Conservation (phyloP, 2,113 vertebrate species). For the Phaethon lepturus region DNA sequence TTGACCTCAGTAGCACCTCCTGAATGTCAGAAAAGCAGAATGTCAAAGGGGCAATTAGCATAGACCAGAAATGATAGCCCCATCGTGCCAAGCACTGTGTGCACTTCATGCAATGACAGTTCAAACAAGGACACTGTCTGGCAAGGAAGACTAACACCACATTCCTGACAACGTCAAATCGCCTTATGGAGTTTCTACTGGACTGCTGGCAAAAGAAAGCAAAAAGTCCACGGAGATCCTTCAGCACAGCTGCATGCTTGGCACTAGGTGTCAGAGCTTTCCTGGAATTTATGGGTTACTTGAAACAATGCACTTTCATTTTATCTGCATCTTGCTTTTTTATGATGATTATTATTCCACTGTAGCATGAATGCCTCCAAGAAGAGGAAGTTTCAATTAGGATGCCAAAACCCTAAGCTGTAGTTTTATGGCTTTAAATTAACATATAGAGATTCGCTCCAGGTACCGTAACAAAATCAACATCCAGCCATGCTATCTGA, state of each 20-base stretch:
- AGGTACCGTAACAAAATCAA: conserved; percentile 68
- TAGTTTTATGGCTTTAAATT: conserved; percentile 67
- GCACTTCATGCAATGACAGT: not conserved
- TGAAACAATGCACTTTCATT: not conserved
- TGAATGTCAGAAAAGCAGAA: not conserved
- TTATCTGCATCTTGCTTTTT: conserved; percentile 20
- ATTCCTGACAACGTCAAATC: not conserved
- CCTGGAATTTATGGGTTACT: not conserved
- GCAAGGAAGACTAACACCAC: not conserved
- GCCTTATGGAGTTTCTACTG: not conserved
- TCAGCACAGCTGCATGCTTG: fast-evolving
- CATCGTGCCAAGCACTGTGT: not conserved
- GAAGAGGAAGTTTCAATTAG: conserved; percentile 69
- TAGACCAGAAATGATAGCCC: not conserved
- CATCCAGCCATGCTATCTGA: conserved; percentile 66
- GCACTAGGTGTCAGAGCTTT: not conserved
- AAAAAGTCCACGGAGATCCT: not conserved
- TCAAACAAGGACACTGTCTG: not conserved
- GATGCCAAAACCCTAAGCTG: conserved; percentile 54
- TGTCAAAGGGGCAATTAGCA: not conserved
- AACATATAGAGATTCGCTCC: conserved; percentile 53
- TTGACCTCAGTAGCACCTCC: not conserved
- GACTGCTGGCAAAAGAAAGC: not conserved
- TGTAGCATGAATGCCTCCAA: conserved; percentile 27
- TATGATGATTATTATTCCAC: not conserved